These are phyloP conservation scores for Siderastrea radians DNA, from an alignment of 92 coral and sea anemone species.

Conservation along the genomic window DNA sequence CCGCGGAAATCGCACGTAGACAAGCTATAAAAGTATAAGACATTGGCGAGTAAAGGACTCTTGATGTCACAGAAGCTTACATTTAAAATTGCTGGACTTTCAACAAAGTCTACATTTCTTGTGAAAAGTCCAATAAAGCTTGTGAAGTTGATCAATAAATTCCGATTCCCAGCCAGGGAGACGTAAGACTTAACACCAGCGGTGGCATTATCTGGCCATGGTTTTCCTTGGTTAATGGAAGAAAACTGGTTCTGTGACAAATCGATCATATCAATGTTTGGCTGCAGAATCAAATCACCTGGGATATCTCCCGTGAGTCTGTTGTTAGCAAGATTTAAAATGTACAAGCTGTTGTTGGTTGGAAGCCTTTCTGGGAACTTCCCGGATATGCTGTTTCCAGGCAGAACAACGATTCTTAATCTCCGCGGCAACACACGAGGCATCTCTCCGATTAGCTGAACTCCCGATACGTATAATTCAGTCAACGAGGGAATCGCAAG, in stretches of 20 bases:
- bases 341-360: neutral
- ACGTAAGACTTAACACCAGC: neutral
- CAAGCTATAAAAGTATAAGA: conserved; percentile 27
- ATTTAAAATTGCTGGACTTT: conserved; percentile 40
- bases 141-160: conserved; percentile 34
- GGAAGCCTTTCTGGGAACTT: conserved; percentile 23
- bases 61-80: conserved; percentile 58
- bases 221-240: conserved; percentile 29
- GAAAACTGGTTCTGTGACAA: conserved; percentile 43
- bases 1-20: conserved; percentile 59
- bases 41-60: conserved; percentile 40
- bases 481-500: conserved; percentile 23
- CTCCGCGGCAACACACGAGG: conserved; percentile 39
- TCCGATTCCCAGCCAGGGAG: conserved; percentile 52
- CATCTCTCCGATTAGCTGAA: conserved; percentile 56
- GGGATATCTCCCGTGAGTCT: conserved; percentile 67
- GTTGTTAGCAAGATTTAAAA: conserved; percentile 56
- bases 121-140: conserved; percentile 20
- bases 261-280: neutral
- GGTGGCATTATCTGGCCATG: neutral
- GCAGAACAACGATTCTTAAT: conserved; percentile 4
- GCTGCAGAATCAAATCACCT: conserved; percentile 3
- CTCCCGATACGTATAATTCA: conserved; percentile 48
- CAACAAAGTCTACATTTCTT: neutral
- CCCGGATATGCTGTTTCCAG: conserved; percentile 64